phyloP scores from a whole-genome alignment of 1,140 invertebrate species.

The Halictus rubicundus region DNA sequence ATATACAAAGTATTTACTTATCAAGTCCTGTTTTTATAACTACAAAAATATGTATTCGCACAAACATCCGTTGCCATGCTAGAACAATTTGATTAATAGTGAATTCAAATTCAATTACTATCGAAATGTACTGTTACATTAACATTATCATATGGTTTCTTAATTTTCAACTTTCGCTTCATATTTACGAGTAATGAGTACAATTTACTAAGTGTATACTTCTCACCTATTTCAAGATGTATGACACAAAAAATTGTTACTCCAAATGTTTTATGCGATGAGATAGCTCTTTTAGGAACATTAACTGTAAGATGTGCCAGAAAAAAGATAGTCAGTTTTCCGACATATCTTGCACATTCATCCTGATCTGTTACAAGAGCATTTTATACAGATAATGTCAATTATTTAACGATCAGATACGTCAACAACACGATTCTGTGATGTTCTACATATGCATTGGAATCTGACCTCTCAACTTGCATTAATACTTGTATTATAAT shows the following conservation, averaged over 20 bases:
- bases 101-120: too few relatives aligned
- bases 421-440: slow-evolving; percentile 46
- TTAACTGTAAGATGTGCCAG: slow-evolving; percentile 45
- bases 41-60: too few relatives aligned
- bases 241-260: slow-evolving; percentile 35
- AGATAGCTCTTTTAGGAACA: slow-evolving; percentile 51
- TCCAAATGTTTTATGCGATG: slow-evolving; percentile 33
- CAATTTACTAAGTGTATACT: slow-evolving; percentile 28
- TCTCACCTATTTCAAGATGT: slow-evolving; percentile 1
- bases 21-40: too few relatives aligned
- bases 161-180: slow-evolving; percentile 42
- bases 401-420: slow-evolving; percentile 42
- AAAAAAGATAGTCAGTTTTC: slow-evolving; percentile 39
- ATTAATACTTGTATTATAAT: slow-evolving; percentile 57
- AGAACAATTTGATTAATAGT: too few relatives aligned
- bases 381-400: slow-evolving; percentile 51
- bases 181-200: slow-evolving; percentile 43
- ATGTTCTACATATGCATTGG: slow-evolving; percentile 32
- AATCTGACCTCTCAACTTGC: slow-evolving; percentile 34
- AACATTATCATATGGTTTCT: neutral
- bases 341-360: slow-evolving; percentile 38
- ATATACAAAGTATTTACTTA: too few relatives aligned
- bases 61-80: too few relatives aligned
- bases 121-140: slow-evolving; percentile 10
- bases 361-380: slow-evolving; percentile 35